phyloP scores from a whole-genome alignment of 2,797 vertebrate genomes.

The Pyrocephalus nanus region DNA sequence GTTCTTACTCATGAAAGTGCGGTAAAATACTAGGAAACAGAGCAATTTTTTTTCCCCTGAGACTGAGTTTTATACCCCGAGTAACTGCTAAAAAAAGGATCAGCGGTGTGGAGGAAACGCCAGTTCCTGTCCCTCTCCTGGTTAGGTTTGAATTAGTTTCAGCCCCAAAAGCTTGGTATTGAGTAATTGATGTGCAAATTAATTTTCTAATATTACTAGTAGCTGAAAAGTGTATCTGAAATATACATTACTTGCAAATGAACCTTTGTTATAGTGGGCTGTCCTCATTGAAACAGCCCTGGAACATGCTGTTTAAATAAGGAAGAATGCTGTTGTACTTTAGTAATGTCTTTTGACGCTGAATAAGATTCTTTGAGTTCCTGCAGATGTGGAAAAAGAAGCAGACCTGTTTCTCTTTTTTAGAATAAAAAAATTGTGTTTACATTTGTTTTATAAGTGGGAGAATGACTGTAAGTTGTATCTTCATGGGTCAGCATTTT shows the following conservation, averaged over 20 bases:
- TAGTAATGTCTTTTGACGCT: neutral
- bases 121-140: rapidly evolving
- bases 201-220: neutral
- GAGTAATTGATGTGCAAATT: neutral
- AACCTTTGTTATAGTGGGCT: neutral
- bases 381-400: neutral
- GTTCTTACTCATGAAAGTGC: neutral
- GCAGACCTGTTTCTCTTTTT: neutral
- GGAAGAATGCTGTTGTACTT: neutral
- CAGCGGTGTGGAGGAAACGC: rapidly evolving
- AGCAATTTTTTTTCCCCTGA: neutral
- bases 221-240: neutral
- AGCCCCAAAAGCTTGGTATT: neutral
- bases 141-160: neutral
- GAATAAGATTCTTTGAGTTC: neutral
- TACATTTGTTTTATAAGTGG: neutral
- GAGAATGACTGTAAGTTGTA: neutral
- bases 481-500: neutral
- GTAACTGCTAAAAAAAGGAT: neutral
- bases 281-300: neutral
- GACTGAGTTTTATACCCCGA: neutral
- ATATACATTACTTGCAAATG: neutral
- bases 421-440: neutral
- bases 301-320: neutral
- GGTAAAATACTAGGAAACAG: neutral